Conservation (phyloP, 2,113 vertebrate species). For the Grammomys dolichurus region DNA sequence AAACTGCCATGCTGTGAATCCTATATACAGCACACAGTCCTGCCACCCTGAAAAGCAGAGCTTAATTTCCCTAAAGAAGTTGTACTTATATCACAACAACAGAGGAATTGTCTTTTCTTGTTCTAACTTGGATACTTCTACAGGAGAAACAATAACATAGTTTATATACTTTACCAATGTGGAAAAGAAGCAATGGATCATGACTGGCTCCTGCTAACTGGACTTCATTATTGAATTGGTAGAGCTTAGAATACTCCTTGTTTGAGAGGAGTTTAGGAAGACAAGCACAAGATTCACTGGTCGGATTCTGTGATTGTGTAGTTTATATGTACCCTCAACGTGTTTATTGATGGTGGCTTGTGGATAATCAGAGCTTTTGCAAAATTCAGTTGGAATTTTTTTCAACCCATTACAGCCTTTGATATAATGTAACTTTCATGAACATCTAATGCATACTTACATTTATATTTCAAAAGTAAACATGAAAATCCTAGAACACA, state of each 20-base stretch:
- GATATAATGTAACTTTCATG: background rate
- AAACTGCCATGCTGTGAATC: background rate
- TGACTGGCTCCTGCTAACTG: background rate
- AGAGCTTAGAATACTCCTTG: background rate
- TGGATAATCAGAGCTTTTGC: background rate
- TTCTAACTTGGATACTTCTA: background rate
- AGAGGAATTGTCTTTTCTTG: too few species aligned
- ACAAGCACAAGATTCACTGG: too few species aligned
- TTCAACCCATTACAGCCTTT: background rate
- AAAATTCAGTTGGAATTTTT: background rate
- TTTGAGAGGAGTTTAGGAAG: background rate
- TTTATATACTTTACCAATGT: background rate
- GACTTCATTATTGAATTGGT: background rate
- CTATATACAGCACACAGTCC: background rate
- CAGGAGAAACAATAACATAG: too few species aligned
- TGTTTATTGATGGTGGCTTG: background rate
- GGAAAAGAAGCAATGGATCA: background rate
- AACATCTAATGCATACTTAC: background rate
- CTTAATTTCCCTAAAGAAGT: background rate
- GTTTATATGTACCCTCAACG: background rate
- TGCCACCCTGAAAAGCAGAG: background rate
- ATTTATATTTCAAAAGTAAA: background rate
- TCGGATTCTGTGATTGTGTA: background rate
- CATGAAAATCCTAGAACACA: background rate
- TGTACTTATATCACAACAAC: too few species aligned